Conservation (phyloP, 2,113 vertebrate species). For the Rhagologus leucostigma region DNA sequence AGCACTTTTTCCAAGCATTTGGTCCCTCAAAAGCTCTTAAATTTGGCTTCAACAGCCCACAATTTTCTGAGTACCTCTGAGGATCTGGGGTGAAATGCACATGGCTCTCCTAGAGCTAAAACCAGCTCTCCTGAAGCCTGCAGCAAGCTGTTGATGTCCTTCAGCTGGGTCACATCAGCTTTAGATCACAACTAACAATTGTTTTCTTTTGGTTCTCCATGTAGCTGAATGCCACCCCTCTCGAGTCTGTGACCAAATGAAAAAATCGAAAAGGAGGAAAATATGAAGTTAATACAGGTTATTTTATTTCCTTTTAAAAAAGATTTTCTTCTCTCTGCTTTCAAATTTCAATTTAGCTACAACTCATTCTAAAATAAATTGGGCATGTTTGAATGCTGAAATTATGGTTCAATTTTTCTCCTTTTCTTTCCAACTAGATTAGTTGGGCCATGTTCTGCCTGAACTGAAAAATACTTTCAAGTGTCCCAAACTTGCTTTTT, state of each 20-base stretch:
- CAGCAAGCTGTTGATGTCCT: background rate
- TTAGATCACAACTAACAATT: background rate
- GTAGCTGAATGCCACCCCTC: background rate
- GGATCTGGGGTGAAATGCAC: background rate
- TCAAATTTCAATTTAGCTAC: background rate
- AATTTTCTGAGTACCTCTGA: background rate
- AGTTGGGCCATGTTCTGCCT: background rate
- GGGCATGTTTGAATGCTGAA: background rate
- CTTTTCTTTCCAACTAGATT: background rate
- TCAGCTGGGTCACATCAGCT: background rate
- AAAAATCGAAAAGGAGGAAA: background rate
- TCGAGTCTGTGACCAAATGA: accelerated
- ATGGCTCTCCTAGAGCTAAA: background rate
- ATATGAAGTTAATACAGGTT: background rate
- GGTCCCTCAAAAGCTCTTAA: background rate
- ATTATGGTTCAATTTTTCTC: background rate
- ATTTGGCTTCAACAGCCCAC: background rate
- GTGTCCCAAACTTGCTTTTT: background rate
- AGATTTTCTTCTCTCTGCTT: background rate
- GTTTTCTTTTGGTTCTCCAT: background rate
- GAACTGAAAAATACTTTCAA: background rate
- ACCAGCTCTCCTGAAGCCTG: background rate
- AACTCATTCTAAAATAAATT: background rate
- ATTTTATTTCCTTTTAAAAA: background rate
- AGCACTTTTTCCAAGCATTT: background rate